Conservation (phyloP, 2,797 vertebrate species). For the Bradypus variegatus region DNA sequence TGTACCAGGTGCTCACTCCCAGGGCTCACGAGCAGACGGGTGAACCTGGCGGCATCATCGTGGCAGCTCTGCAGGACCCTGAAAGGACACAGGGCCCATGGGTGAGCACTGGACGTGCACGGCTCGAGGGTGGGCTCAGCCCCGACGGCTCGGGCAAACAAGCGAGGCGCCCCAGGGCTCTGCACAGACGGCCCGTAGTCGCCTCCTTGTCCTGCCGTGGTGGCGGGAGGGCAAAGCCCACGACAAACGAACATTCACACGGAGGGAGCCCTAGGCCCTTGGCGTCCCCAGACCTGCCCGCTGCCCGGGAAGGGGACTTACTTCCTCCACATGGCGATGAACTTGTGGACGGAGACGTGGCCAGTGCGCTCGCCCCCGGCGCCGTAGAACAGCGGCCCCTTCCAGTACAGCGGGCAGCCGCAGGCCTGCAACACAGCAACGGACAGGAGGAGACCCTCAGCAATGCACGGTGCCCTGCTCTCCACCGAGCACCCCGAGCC, state of each 20-base stretch:
- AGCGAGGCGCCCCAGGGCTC: no score
- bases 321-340: slow-evolving; percentile 98
- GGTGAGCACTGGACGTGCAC: no score
- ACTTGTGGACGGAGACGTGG: slow-evolving; percentile 94
- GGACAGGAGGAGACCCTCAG: no score
- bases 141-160: no score
- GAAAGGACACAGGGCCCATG: slow-evolving; percentile 39
- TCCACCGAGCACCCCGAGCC: no score
- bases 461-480: no score
- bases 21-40: slow-evolving; percentile 91
- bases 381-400: slow-evolving; percentile 89
- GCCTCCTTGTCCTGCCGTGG: no score
- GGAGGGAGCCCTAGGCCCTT: background rate
- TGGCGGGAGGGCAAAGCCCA: background rate
- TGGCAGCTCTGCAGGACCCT: slow-evolving; percentile 94
- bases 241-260: no score
- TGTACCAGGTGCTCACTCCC: slow-evolving; percentile 93
- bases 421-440: slow-evolving; percentile 78
- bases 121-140: no score
- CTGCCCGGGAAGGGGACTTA: slow-evolving; percentile 71
- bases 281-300: accelerated
- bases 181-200: no score
- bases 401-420: slow-evolving; percentile 96
- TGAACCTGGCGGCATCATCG: slow-evolving; percentile 90
- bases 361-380: slow-evolving; percentile 93